These are phyloP conservation scores for Pterocles burchelli DNA, from an alignment of 2,113 vertebrate species.

Conservation along the genomic window DNA sequence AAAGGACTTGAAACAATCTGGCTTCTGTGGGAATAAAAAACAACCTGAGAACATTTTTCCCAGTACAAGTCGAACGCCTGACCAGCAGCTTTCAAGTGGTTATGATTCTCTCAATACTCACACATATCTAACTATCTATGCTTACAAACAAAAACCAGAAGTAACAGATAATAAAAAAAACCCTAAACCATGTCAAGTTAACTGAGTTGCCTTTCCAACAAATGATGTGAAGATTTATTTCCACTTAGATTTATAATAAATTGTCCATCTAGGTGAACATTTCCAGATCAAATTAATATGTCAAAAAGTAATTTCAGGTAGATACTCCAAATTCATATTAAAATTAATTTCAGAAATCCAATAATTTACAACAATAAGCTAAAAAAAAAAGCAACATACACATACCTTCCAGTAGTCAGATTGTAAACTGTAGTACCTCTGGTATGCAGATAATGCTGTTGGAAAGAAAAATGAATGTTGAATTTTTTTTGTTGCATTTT, in stretches of 20 bases:
- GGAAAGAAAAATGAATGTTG: constrained; percentile 57
- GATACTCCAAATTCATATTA: not conserved
- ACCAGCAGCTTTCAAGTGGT: not conserved
- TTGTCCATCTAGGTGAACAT: not conserved
- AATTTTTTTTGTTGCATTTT: constrained; percentile 41
- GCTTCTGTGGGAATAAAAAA: not conserved
- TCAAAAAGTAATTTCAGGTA: not conserved
- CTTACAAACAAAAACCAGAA: not conserved
- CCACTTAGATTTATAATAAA: not conserved
- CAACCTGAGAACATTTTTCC: not conserved
- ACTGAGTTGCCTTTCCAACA: not conserved
- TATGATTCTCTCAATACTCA: not conserved
- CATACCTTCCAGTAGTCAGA: constrained; percentile 99
- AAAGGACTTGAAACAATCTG: not conserved
- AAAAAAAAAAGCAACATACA: not conserved
- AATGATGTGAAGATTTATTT: not conserved
- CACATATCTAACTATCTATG: not conserved
- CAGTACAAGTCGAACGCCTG: not conserved
- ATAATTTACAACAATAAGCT: not conserved
- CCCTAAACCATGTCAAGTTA: not conserved
- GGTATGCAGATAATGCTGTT: constrained; percentile 99
- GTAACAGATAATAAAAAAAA: not conserved
- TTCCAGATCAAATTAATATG: not conserved
- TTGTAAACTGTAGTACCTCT: constrained; percentile 99
- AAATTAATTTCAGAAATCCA: not conserved